Conservation (phyloP, 2,888 invertebrate genomes). For the Brachypalpus laphriformis region DNA sequence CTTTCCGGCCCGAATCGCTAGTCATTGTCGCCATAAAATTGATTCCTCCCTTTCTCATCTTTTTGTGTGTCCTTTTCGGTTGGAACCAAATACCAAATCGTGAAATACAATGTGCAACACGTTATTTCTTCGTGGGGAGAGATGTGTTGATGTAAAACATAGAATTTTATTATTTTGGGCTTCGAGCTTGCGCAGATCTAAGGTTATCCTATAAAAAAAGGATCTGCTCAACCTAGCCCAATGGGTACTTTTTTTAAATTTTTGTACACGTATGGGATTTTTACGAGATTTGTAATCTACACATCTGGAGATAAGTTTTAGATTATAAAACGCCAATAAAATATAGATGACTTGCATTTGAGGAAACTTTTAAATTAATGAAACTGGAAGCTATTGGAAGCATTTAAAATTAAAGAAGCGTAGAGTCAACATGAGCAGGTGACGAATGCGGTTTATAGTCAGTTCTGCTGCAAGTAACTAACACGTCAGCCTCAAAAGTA, state of each 20-base stretch:
- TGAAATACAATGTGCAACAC: slow-evolving; percentile 13
- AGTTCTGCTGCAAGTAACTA: too few relatives aligned
- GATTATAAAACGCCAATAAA: too few relatives aligned
- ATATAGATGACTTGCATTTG: too few relatives aligned
- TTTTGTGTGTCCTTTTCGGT: neutral
- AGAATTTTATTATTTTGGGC: slow-evolving; percentile 4
- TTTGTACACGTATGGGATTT: neutral
- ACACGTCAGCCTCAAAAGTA: too few relatives aligned
- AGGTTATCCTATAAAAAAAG: neutral
- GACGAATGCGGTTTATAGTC: too few relatives aligned
- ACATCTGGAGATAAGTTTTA: neutral
- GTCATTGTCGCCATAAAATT: slow-evolving; percentile 8
- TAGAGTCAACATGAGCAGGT: too few relatives aligned
- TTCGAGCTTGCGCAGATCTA: slow-evolving; percentile 15
- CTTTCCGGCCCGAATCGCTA: slow-evolving; percentile 1
- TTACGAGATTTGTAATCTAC: neutral
- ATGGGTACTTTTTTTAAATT: neutral
- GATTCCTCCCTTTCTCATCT: neutral
- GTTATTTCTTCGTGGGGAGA: neutral
- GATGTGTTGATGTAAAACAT: neutral
- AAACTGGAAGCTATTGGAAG: too few relatives aligned
- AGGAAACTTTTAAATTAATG: too few relatives aligned
- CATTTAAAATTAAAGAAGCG: too few relatives aligned
- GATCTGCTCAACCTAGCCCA: neutral
- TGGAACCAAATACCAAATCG: slow-evolving; percentile 15